Base-by-base conservation (phyloP, 2,113 vertebrate species). In the Cacatua alba region DNA sequence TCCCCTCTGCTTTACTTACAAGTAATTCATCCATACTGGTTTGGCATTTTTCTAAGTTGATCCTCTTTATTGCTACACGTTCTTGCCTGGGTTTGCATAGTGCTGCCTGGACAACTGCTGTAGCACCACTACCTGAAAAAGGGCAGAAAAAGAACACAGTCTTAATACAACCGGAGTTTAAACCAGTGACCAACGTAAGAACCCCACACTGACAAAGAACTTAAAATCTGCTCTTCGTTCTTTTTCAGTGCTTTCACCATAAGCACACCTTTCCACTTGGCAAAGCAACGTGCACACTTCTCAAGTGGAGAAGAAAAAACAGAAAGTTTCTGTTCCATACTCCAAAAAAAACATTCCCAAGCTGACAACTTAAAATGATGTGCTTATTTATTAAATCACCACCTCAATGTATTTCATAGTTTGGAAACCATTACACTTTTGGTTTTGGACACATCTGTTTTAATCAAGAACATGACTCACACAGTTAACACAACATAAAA, bases 11-110 rank as follows among this genome's bases (percentile, higher is more conserved):
- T 86, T 82, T 97, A 98, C 99, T 99, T 98, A 99, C 99, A 97
- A 99, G 98, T 82, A 99, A 98, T 95, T 99, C 99, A 76, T 99
- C 99, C 99, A 99, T 99, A 98, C 99, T 99, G 96, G 99, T 99
- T 97, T 99, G 99, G 98, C 99, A 99, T 98, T 99, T 99, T 97
- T 99, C 99, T 98, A 99, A 97, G 98, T 99, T 99, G 98, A 99
- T 99, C 96, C 99, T 98, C 98, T 99, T 99, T 98, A 99, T 99
- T 97, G 99, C 99, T 90, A 99, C 99, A 1, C 99, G 99, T 97
- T 99, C 99, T 97, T 99, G 99, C 97, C 99, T 98, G 95, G 99
- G 99, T 98, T 98, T 98, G 97, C 99, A 99, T 33, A 99, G 98
- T 0, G 99, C 99, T 46, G 99, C 99, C 98, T 99, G 99, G 67